Evolutionary conservation across 2,797 vertebrate genomes (phyloP), one percentile per base, ranked within the genome.

Genomic region (Sebastes wilsoni): DNA sequence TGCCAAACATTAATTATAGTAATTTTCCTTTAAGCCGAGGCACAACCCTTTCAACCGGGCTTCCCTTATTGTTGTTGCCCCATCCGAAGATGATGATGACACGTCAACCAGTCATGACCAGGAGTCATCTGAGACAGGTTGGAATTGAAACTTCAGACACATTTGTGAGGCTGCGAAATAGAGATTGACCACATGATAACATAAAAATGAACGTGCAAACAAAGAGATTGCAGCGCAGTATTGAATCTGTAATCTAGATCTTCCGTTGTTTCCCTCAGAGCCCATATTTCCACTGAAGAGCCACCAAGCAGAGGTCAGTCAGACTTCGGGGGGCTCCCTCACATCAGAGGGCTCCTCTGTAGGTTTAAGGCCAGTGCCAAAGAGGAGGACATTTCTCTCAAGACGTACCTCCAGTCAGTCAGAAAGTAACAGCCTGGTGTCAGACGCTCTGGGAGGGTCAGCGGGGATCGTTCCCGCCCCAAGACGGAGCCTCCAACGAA

Each of bases 311-410:
- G 88, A 86, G 81, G 75, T 75, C 80, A 72, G 87, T 83, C 83
- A 89, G 86, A 95, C 87, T 12, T 80, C 91, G 71, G 89, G 77
- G 20, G 83, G 82, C 34, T 77, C 80, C 30, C 30, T 90, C 79
- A 91, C 80, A 4, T 92, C 94, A 20, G 93, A 92, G 14, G 86
- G 91, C 23, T 92, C 85, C 59, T 88, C 78, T 42, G 20, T 61
- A 3, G 77, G 84, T 36, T 95, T 96, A 69, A 94, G 83, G 74
- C 98, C 98, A 2, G 88, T 99, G 65, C 98, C 98, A 18, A 99
- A 96, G 94, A 96, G 96, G 78, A 97, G 98, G 90, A 99, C 95
- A 12, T 92, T 97, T 72, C 65, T 96, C 71, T 93, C 91, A 13
- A 96, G 92, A 90, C 88, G 79, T 5, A 71, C 80, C 56, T 89